phyloP scores from a whole-genome alignment of 2,797 vertebrate species.

The Steatocranus sp. region DNA sequence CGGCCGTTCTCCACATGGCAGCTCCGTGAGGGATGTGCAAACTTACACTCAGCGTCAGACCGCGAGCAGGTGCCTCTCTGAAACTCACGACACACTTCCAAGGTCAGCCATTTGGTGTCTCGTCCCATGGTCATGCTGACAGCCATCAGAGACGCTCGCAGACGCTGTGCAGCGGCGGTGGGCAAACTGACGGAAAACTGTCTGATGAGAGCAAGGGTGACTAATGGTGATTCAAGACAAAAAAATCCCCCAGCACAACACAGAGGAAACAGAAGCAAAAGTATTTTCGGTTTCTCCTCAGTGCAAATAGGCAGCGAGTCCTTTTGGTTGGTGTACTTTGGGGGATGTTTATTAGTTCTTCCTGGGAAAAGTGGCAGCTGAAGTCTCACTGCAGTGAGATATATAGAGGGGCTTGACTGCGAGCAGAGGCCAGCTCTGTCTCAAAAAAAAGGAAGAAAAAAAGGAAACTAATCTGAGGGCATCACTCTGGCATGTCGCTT shows the following conservation, averaged over 20 bases:
- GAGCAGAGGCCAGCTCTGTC: constrained; percentile 70
- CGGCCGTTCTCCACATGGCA: constrained; percentile 99
- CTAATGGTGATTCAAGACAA: constrained; percentile 27
- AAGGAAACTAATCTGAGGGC: constrained; percentile 33
- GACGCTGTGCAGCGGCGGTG: neutral
- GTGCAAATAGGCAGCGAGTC: constrained; percentile 16
- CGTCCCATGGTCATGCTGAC: constrained; percentile 92
- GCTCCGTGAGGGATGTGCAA: constrained; percentile 93
- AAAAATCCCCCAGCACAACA: constrained; percentile 3
- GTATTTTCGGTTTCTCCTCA: constrained; percentile 12
- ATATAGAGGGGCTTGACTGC: constrained; percentile 15
- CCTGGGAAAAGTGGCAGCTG: constrained; percentile 64
- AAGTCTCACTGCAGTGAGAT: constrained; percentile 44
- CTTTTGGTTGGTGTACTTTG: constrained; percentile 30
- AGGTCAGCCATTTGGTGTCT: constrained; percentile 98
- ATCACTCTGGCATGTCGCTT: constrained; percentile 58
- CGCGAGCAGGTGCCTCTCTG: constrained; percentile 97
- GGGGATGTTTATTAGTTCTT: constrained; percentile 47
- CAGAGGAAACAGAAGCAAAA: constrained; percentile 12
- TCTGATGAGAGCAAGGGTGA: constrained; percentile 27
- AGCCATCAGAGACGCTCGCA: constrained; percentile 71
- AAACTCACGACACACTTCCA: constrained; percentile 99
- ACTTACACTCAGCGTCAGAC: constrained; percentile 95
- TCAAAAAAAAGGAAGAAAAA: constrained; percentile 15
- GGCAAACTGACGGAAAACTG: constrained; percentile 26